A percentile compares a stretch with the other conserved stretches of the same genome.
phyloP scores from a whole-genome alignment of 2,888 invertebrate genomes.

The Malthinus flaveolus region DNA sequence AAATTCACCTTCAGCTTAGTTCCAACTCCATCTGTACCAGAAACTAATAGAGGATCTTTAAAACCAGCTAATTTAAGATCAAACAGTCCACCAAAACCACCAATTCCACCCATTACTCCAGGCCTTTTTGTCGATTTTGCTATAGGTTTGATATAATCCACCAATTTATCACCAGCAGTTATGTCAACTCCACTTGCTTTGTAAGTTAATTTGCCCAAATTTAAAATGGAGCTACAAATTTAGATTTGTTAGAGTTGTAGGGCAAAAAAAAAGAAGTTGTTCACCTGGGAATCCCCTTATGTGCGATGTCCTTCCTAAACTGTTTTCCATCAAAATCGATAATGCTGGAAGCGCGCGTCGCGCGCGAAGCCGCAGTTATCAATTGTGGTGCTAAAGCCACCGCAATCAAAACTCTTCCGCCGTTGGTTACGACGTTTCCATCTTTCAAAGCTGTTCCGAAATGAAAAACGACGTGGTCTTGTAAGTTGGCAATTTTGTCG shows the following conservation, averaged over 20 bases:
- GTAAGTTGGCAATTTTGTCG: slow-evolving; percentile 57
- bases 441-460: slow-evolving; percentile 75
- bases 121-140: slow-evolving; percentile 76
- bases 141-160: slow-evolving; percentile 79
- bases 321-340: slow-evolving; percentile 86
- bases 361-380: slow-evolving; percentile 71
- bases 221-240: slow-evolving; percentile 57
- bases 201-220: slow-evolving; percentile 76
- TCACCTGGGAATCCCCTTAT: slow-evolving; percentile 82
- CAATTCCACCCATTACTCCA: slow-evolving; percentile 82
- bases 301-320: slow-evolving; percentile 87
- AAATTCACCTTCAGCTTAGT: slow-evolving; percentile 84
- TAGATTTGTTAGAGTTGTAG: not conserved
- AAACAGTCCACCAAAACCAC: slow-evolving; percentile 94
- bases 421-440: slow-evolving; percentile 68
- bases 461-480: slow-evolving; percentile 75
- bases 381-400: slow-evolving; percentile 73
- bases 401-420: slow-evolving; percentile 87
- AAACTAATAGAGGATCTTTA: slow-evolving; percentile 84
- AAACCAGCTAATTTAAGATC: slow-evolving; percentile 75
- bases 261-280: not conserved
- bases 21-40: slow-evolving; percentile 96
- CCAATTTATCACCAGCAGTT: slow-evolving; percentile 84
- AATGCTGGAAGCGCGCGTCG: slow-evolving; percentile 70
- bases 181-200: slow-evolving; percentile 93